phyloP scores from a whole-genome alignment of 2,113 vertebrate genomes.

The Tetrax tetrax region DNA sequence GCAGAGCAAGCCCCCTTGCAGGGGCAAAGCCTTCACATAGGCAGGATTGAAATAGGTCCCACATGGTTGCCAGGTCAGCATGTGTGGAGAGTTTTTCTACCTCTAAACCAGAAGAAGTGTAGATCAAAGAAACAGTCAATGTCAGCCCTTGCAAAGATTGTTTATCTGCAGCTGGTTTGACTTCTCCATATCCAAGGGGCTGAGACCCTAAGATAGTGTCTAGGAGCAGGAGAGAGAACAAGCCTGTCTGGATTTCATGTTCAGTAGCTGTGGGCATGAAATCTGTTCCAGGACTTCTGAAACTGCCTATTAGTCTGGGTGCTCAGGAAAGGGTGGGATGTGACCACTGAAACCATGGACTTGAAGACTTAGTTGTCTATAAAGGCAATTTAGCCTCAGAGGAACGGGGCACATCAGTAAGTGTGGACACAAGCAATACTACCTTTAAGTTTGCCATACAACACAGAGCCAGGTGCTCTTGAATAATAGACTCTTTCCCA shows the following conservation, averaged over 20 bases:
- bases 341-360: background rate
- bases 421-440: background rate
- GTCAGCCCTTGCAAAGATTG: background rate
- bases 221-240: background rate
- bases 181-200: background rate
- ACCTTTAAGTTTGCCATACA: background rate
- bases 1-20: background rate
- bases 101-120: background rate
- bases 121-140: background rate
- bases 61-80: background rate
- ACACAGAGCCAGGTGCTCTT: background rate
- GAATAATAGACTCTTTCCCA: background rate
- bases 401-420: rapidly evolving
- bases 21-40: background rate
- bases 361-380: background rate
- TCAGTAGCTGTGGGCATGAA: background rate
- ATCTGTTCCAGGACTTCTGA: background rate
- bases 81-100: background rate
- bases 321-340: background rate
- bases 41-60: background rate
- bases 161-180: background rate
- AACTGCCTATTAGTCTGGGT: background rate
- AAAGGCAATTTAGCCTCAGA: background rate
- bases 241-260: background rate
- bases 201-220: background rate